Evolutionary conservation across 2,797 vertebrate genomes (phyloP), one percentile per base, ranked within the genome.

Genomic region (Menidia menidia): DNA sequence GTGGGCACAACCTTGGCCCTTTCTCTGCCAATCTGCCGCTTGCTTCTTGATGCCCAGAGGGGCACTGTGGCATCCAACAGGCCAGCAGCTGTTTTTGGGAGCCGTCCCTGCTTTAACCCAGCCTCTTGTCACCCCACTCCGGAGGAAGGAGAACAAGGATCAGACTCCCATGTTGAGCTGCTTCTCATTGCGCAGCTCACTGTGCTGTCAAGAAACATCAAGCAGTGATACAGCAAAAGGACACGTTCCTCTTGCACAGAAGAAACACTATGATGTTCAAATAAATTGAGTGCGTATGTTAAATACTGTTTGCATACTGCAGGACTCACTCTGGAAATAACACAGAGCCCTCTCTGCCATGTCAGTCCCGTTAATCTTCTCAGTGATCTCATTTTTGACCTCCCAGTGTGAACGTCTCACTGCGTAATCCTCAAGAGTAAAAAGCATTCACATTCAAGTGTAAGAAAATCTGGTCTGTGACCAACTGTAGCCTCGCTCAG

Each of bases 21-120:
- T 72, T 69, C 63, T 70, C 75, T 81, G 80, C 63, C 75, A 71
- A 25, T 83, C 69, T 76, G 70, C 76, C 86, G 51, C 67, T 73
- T 62, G 66, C 70, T 82, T 83, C 71, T 58, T 84, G 82, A 83
- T 41, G 50, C 82, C 77, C 82, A 85, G 85, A 88, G 87, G 87
- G 85, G 80, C 84, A 87, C 80, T 79, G 55, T 58, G 86, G 83
- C 77, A 73, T 88, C 92, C 91, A 83, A 89, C 89, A 78, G 93
- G 75, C 84, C 66, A 81, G 87, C 93, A 94, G 93, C 89, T 94
- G 93, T 92, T 92, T 92, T 87, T 65, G 58, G 86, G 67, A 82
- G 77, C 74, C 30, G 80, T 62, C 70, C 75, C 78, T 66, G 75
- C 57, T 69, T 75, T 86, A 71, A 86, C 85, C 85, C 64, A 9